A percentile compares a stretch with the other conserved stretches of the same genome.
Evolutionary conservation across 1,140 invertebrate species (phyloP).

Genomic region (Calycopis cecrops): DNA sequence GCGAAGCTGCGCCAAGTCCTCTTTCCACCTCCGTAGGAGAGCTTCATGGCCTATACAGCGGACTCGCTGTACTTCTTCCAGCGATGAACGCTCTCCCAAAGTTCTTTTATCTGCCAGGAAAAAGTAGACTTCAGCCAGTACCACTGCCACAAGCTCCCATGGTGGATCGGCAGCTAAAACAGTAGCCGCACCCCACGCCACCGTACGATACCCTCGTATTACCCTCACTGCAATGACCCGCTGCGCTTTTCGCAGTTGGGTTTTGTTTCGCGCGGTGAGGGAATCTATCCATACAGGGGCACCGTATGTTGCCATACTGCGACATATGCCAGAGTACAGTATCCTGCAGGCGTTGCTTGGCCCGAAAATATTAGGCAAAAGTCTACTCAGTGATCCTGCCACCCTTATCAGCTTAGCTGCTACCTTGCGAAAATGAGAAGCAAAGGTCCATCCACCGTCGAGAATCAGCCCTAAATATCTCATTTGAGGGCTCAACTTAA

Average conservation of each 20-base stretch:
- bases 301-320: constrained; percentile 1
- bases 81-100: too few species aligned
- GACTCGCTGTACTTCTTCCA: too few species aligned
- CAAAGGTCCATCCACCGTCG: too few species aligned
- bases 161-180: neutral
- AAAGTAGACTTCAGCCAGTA: neutral
- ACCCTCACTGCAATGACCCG: neutral
- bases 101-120: too few species aligned
- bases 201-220: neutral
- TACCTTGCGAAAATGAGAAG: too few species aligned
- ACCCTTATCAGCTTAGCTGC: neutral
- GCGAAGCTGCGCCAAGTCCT: too few species aligned
- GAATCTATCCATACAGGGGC: neutral
- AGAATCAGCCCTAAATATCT: too few species aligned
- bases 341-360: neutral
- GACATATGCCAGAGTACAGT: neutral
- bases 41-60: too few species aligned
- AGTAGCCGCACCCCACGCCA: neutral
- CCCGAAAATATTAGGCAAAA: neutral
- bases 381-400: neutral
- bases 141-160: too few species aligned
- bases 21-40: too few species aligned
- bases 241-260: constrained; percentile 1
- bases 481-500: too few species aligned
- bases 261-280: neutral